phyloP scores from a whole-genome alignment of 2,113 vertebrate genomes.

The Procavia capensis region DNA sequence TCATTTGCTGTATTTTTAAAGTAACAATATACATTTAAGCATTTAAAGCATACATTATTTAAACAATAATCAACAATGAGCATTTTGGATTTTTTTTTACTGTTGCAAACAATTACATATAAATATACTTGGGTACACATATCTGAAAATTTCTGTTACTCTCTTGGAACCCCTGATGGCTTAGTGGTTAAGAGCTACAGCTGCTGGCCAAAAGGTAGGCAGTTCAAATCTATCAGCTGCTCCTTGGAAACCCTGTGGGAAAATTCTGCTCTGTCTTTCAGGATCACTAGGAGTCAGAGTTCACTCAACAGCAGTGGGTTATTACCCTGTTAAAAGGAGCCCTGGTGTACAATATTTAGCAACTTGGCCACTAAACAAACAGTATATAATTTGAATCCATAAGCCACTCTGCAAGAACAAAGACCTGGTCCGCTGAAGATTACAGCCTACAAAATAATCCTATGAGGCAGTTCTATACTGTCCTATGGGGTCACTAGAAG shows the following conservation, averaged over 20 bases:
- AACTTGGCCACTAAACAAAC: too few relatives aligned
- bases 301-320: too few relatives aligned
- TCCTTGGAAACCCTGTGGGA: too few relatives aligned
- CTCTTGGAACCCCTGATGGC: too few relatives aligned
- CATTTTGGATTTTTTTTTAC: neutral
- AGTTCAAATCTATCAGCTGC: too few relatives aligned
- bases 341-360: too few relatives aligned
- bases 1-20: neutral
- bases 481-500: neutral
- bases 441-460: too few relatives aligned
- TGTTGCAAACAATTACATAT: neutral
- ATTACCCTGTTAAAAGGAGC: too few relatives aligned
- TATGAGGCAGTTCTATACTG: neutral
- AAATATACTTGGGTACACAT: neutral
- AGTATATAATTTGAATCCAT: neutral
- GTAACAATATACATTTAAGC: neutral
- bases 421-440: too few relatives aligned
- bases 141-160: neutral
- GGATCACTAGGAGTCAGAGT: too few relatives aligned
- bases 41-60: constrained; percentile 33
- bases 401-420: neutral
- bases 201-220: neutral
- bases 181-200: too few relatives aligned
- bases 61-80: neutral
- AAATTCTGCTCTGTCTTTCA: too few relatives aligned